phyloP scores from a whole-genome alignment of 1,140 invertebrate genomes.

The Euwallacea similis region DNA sequence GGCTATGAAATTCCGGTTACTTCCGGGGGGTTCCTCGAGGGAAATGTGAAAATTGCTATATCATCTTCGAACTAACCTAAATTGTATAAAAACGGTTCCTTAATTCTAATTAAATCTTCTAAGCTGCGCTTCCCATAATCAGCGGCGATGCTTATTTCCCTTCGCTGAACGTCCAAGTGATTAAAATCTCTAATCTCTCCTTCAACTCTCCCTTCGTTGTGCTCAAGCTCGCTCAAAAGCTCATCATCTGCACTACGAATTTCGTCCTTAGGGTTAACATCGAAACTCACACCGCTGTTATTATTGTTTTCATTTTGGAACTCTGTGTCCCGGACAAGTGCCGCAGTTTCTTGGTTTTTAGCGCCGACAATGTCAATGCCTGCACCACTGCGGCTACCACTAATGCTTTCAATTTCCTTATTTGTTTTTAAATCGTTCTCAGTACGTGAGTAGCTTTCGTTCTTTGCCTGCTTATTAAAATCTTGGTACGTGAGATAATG shows the following conservation, averaged over 20 bases:
- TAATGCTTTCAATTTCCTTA: conserved; percentile 26
- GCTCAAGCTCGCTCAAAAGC: too few relatives aligned
- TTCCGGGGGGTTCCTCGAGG: background rate
- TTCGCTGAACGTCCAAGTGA: conserved; percentile 20
- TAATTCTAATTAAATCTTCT: conserved; percentile 64
- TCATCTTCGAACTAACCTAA: conserved; percentile 60
- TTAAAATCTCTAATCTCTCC: too few relatives aligned
- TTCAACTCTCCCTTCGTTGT: too few relatives aligned
- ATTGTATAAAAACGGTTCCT: conserved; percentile 70
- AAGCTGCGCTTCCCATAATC: conserved; percentile 68
- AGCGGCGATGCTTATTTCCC: conserved; percentile 63
- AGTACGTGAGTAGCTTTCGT: conserved; percentile 5
- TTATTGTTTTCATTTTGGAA: too few relatives aligned
- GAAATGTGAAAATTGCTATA: background rate
- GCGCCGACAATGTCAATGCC: too few relatives aligned
- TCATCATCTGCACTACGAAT: too few relatives aligned
- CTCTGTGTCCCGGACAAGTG: too few relatives aligned
- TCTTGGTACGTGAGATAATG: conserved; percentile 27
- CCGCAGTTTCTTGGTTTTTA: too few relatives aligned
- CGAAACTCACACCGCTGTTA: too few relatives aligned
- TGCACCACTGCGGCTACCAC: too few relatives aligned
- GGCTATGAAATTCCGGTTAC: background rate
- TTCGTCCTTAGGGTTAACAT: too few relatives aligned
- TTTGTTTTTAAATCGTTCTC: conserved; percentile 12
- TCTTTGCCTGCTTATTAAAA: conserved; percentile 22